Evolutionary conservation across 2,888 invertebrate genomes (phyloP).

Genomic region (Rhynchonema sp.): DNA sequence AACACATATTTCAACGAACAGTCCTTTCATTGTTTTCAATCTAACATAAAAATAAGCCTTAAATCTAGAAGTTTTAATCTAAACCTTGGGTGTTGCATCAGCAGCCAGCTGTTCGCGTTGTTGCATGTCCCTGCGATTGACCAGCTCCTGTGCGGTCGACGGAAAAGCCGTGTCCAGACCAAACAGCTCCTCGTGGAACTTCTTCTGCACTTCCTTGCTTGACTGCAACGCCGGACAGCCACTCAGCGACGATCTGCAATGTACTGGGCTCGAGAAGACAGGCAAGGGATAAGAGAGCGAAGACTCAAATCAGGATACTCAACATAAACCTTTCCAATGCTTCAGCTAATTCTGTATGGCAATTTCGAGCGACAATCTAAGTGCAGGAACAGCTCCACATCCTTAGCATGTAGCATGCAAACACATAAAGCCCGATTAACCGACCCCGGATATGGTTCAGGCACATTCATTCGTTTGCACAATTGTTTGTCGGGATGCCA

Average conservation of each 20-base stretch:
- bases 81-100: too few species aligned
- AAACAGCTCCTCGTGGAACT: background rate
- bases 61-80: too few species aligned
- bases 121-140: background rate
- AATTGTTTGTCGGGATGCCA: slow-evolving; percentile 69
- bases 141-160: background rate
- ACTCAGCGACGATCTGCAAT: background rate
- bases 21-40: too few species aligned
- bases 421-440: slow-evolving; percentile 10
- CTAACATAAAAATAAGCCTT: too few species aligned
- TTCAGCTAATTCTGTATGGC: background rate
- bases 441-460: slow-evolving; percentile 54
- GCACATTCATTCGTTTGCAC: slow-evolving; percentile 79
- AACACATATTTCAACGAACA: too few species aligned
- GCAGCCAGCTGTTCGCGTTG: background rate
- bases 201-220: background rate
- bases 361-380: background rate
- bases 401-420: too few species aligned
- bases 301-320: background rate
- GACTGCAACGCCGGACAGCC: background rate
- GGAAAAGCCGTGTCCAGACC: background rate
- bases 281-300: too few species aligned
- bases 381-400: too few species aligned
- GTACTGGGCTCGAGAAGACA: too few species aligned
- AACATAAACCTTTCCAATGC: background rate